phyloP scores from a whole-genome alignment of 2,113 vertebrate species.

The Neogobius melanostomus region DNA sequence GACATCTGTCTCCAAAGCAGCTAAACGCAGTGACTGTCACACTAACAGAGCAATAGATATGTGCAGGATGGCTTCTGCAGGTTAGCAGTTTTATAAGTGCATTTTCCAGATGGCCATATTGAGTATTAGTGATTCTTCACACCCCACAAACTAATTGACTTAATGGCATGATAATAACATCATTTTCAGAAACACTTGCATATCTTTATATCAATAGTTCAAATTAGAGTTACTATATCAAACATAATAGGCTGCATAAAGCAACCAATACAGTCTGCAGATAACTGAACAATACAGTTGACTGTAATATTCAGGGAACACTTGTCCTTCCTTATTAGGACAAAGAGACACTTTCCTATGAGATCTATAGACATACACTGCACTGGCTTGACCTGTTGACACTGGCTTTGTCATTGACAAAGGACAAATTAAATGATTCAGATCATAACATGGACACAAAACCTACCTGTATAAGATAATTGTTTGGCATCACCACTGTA shows the following conservation, averaged over 20 bases:
- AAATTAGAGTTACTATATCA: not conserved
- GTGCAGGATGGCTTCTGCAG: conserved; percentile 28
- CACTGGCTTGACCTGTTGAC: no score
- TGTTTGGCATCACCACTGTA: conserved; percentile 72
- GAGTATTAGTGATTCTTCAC: conserved; percentile 24
- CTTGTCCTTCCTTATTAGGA: not conserved
- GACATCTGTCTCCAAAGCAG: conserved; percentile 47
- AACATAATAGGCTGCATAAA: not conserved
- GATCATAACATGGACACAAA: not conserved
- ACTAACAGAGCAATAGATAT: conserved; percentile 38
- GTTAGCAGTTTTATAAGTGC: conserved; percentile 14
- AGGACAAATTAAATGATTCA: not conserved
- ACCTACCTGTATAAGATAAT: conserved; percentile 82
- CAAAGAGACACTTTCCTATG: not conserved
- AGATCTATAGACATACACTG: no score
- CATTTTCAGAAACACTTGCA: conserved; percentile 5
- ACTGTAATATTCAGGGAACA: not conserved
- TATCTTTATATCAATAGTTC: not conserved
- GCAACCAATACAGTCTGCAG: not conserved
- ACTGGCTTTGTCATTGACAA: no score
- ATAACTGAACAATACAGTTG: conserved; percentile 1
- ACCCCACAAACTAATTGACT: conserved; percentile 3
- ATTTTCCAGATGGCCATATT: conserved; percentile 21
- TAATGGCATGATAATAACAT: conserved; percentile 7
- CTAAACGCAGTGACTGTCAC: conserved; percentile 39